These are phyloP conservation scores for Hippocampus kuda DNA, from an alignment of 2,797 vertebrate species.

Conservation along the genomic window DNA sequence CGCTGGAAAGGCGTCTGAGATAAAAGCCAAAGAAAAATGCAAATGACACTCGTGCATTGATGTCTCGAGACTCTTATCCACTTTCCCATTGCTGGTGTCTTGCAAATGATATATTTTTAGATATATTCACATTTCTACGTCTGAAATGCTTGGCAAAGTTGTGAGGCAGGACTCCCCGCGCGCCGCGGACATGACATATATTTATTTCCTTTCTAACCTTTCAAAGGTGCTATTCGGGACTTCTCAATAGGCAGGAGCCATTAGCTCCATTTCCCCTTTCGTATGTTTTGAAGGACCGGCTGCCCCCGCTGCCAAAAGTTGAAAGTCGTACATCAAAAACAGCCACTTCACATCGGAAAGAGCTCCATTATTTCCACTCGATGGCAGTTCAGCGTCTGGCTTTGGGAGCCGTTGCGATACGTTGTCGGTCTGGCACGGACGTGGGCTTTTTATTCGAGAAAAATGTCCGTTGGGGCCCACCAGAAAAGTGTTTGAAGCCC, in stretches of 20 bases:
- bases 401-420: background rate
- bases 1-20: no score
- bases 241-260: background rate
- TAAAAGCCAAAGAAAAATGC: no score
- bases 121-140: background rate
- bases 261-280: background rate
- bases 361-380: slow-evolving; percentile 24
- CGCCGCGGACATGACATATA: background rate
- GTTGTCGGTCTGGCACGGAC: slow-evolving; percentile 8
- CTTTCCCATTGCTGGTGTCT: no score
- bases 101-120: no score
- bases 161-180: slow-evolving; percentile 12
- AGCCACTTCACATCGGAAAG: slow-evolving; percentile 25
- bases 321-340: slow-evolving; percentile 19
- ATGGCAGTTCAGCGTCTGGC: slow-evolving; percentile 2
- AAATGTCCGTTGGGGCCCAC: slow-evolving; percentile 16
- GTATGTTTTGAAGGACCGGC: slow-evolving; percentile 8
- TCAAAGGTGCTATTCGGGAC: background rate
- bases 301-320: slow-evolving; percentile 12
- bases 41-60: no score
- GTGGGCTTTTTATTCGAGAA: slow-evolving; percentile 22
- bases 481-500: slow-evolving; percentile 20
- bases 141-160: background rate
- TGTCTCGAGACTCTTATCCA: no score
- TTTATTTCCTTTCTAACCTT: background rate